Evolutionary conservation across 1,140 invertebrate species (phyloP), one percentile per base, ranked within the genome.

Genomic region (Spodoptera litura): DNA sequence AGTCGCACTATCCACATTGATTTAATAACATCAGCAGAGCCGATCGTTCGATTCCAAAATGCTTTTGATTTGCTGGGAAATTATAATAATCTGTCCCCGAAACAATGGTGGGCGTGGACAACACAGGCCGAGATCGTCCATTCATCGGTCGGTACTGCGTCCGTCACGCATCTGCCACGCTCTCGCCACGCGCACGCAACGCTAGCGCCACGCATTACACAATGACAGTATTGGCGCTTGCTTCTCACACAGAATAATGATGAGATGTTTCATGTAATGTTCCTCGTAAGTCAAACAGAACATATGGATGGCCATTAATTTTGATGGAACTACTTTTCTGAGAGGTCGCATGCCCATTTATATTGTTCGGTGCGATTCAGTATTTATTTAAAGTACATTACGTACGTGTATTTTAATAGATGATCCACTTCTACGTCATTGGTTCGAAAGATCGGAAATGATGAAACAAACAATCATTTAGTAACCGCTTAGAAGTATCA

Each of bases 31-130:
- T 83, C 80, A 80, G 51, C 80, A 56, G 52, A 80, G 80, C 80
- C 85, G 85, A 88, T 87, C 82, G 83, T 85, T 91, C 87, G 89
- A 90, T 90, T 85, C 83, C 84, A 83, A 81, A 88, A 90, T 87
- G 88, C 82, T 82, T 89, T 90, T 88, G 88, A 89, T 91, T 91
- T 89, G 88, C 84, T 64, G 83, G 82, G 80, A 84, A 87, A 91
- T 91, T 91, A 91, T 90, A 86, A 84, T 89, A 88, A 91, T 91
- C 83, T 88, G 84, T 87, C 82, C 55, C 82, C 80, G 83, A 81
- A 82, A 90, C 88, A 91, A 90, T 90, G 88, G 89, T 59, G 79
- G 89, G 88, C 83, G 89, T 83, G 8, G 20, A 58, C 62, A 73
- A 9, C 25, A 62, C 62, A n/a, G 73, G 10, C 71, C 53, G 77